Conservation (phyloP, 2,113 vertebrate species). For the Tragelaphus strepsiceros region DNA sequence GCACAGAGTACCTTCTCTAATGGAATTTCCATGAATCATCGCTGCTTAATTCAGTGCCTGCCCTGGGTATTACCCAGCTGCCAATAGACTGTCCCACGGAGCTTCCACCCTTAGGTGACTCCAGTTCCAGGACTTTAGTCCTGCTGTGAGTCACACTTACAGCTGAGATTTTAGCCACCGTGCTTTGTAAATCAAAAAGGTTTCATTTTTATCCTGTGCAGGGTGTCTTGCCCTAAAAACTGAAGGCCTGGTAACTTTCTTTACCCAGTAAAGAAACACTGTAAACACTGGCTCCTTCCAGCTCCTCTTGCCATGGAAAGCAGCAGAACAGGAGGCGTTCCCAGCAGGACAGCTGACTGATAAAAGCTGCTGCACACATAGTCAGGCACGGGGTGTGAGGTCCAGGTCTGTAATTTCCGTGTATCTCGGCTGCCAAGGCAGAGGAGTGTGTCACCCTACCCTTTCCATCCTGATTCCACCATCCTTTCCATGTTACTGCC, state of each 20-base stretch:
- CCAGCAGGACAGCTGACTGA: not conserved
- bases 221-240: not conserved
- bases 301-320: not conserved
- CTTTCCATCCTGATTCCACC: not conserved
- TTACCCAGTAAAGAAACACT: not conserved
- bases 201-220: not conserved
- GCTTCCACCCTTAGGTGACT: not conserved
- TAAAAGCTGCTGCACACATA: not conserved
- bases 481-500: not conserved
- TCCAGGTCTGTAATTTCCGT: not conserved
- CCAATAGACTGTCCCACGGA: not conserved
- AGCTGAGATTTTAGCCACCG: not conserved
- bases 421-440: not conserved
- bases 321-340: not conserved
- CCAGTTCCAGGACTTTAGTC: not conserved
- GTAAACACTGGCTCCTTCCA: not conserved
- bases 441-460: not conserved
- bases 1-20: conserved; percentile 37
- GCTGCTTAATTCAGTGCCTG: not conserved
- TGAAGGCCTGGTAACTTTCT: not conserved
- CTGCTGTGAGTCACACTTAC: not conserved
- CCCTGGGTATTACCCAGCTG: not conserved
- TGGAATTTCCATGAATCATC: conserved; percentile 55
- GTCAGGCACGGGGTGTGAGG: not conserved
- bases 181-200: not conserved